A percentile compares a stretch with the other conserved stretches of the same genome.
Conservation (phyloP, 2,888 invertebrate species). For the Argynnis bischoffii region DNA sequence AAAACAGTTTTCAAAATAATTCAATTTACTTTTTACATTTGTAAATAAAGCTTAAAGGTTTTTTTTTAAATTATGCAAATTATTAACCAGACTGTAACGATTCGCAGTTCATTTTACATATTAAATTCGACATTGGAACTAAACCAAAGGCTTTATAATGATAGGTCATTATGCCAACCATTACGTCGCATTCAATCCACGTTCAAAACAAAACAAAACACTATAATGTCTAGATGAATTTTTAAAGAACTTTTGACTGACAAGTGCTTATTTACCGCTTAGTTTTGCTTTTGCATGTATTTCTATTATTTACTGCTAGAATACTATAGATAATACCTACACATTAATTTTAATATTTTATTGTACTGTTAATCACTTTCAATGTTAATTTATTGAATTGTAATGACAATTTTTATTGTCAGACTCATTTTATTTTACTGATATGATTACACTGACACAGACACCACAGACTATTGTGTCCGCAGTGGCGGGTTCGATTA, state of each 20-base stretch:
- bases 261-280: not conserved
- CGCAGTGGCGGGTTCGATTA: no score
- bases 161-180: slow-evolving; percentile 3
- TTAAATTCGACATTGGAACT: not conserved
- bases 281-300: not conserved
- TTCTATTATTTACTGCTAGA: not conserved
- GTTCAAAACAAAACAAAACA: no score
- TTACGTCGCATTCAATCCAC: not conserved
- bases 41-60: no score
- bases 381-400: no score
- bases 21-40: no score
- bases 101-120: slow-evolving; percentile 3
- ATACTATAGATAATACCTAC: not conserved
- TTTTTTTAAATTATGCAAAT: no score
- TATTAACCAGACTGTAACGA: not conserved
- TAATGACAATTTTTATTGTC: no score
- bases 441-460: no score
- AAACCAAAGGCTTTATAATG: slow-evolving; percentile 1
- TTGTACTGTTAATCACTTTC: no score
- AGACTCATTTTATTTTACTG: no score
- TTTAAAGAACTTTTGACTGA: slow-evolving; percentile 2
- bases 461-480: no score
- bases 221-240: not conserved
- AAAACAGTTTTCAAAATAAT: no score
- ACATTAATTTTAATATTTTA: not conserved